A percentile compares a stretch with the other conserved stretches of the same genome.
These are phyloP conservation scores for Eulemur albifrons DNA, from an alignment of 2,797 vertebrate species.

Conservation along the genomic window DNA sequence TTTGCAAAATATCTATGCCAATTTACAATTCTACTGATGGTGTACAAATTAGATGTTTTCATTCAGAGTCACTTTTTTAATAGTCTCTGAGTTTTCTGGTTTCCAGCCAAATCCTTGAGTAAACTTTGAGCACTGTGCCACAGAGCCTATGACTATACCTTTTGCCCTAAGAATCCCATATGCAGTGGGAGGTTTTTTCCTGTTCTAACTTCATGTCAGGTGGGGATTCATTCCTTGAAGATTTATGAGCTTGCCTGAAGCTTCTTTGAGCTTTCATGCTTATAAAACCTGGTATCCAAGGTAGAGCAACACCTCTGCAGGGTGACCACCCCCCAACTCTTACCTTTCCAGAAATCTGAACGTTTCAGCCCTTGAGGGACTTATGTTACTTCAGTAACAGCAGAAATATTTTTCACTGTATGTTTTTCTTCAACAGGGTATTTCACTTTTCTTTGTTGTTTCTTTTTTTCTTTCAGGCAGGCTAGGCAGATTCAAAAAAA, in stretches of 20 bases:
- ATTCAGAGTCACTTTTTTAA: not conserved
- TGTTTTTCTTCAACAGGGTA: not conserved
- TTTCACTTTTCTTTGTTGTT: too few relatives aligned
- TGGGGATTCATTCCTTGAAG: not conserved
- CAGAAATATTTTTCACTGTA: not conserved
- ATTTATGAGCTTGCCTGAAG: not conserved
- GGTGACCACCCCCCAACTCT: accelerated
- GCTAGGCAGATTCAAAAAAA: not conserved
- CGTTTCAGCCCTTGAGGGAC: not conserved
- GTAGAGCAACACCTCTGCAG: not conserved
- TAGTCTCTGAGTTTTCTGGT: not conserved
- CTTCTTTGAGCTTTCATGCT: not conserved
- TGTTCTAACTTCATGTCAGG: not conserved
- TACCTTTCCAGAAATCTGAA: not conserved
- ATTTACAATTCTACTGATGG: not conserved
- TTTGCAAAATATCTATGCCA: not conserved
- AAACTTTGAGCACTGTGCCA: not conserved
- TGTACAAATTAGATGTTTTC: not conserved
- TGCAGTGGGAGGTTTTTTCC: not conserved
- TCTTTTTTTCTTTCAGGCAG: too few relatives aligned
- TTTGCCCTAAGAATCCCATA: not conserved
- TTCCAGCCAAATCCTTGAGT: not conserved
- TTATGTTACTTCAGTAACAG: not conserved
- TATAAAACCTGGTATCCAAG: not conserved
- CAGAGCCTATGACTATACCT: not conserved